Base-by-base conservation (phyloP, 2,888 invertebrate species). In the Epirrita christyi region DNA sequence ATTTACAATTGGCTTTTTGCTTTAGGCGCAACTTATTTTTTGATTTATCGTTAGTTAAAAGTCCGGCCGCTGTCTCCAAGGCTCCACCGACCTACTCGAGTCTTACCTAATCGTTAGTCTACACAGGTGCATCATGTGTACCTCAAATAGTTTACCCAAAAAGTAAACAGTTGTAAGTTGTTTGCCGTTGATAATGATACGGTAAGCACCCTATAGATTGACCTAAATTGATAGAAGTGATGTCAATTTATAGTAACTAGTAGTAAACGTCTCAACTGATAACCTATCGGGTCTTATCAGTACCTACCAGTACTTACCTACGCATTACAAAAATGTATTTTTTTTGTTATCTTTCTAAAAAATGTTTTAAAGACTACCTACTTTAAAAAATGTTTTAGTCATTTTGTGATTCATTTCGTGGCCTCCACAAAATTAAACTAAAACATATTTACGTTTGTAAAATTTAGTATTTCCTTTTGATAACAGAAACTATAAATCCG, bases 141-240 rank as follows among this genome's bases (percentile, higher is more conserved):
- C 64, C n/a, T 63, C n/a, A 63, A 55, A 63, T 66, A 63, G 68
- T 66, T 65, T 63, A 63, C 59, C 47, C 58, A 61, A 64, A 67
- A 71, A 71, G 64, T 66, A 72, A 75, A 67, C 68, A 70, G 38
- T 69, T 63, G 63, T 41, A 58, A 62, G 53, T 58, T 52, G 76
- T 76, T 77, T 71, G 70, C 66, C 59, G 64, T 63, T 69, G 85
- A 85, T 85, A 64, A 63, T 56, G 58, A 32, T 61, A 66, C 57
- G 48, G 63, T 73, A 70, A 58, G 72, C 63, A 73, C 75, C 69
- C 64, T 70, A 61, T 70, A 75, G 80, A 85, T 83, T 84, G 88
- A 83, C 89, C 89, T 69, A 81, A 58, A 78, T 88, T 79, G 86
- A 88, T 88, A 85, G 66, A 63, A 67, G 67, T 61, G 60, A 47